phyloP scores from a whole-genome alignment of 2,888 invertebrate genomes.

The Temnothorax ravouxi region DNA sequence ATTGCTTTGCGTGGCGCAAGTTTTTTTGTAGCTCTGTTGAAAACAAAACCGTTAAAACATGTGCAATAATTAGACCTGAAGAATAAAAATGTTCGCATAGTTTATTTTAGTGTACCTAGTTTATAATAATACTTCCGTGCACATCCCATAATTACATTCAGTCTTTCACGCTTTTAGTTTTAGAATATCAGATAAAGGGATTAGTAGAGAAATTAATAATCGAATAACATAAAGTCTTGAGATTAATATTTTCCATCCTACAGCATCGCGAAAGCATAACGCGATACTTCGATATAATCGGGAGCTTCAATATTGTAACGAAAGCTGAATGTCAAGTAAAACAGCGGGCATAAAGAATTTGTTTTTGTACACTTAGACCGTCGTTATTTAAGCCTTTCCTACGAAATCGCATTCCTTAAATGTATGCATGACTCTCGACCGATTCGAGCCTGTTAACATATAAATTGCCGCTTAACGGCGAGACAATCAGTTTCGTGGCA shows the following conservation, averaged over 20 bases:
- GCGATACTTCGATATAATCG: neutral
- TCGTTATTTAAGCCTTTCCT: slow-evolving; percentile 18
- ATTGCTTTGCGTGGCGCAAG: slow-evolving; percentile 22
- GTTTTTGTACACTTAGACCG: neutral
- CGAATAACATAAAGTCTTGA: neutral
- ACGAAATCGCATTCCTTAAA: slow-evolving; percentile 72
- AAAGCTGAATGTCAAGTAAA: neutral
- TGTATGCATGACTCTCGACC: slow-evolving; percentile 83
- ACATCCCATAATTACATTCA: neutral
- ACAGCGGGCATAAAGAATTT: slow-evolving; percentile 7
- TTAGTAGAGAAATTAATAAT: neutral
- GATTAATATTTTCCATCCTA: neutral
- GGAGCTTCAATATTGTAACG: neutral
- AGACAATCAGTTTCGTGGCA: slow-evolving; percentile 79
- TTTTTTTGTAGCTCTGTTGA: slow-evolving; percentile 4
- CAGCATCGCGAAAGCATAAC: neutral
- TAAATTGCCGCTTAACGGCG: slow-evolving; percentile 84
- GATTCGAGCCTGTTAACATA: slow-evolving; percentile 84
- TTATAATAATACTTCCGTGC: neutral
- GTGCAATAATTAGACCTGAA: neutral
- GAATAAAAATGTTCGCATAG: neutral
- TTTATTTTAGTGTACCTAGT: neutral
- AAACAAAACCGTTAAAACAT: slow-evolving; percentile 26
- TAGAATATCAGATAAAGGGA: neutral
- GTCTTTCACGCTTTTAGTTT: neutral